phyloP scores from a whole-genome alignment of 2,888 invertebrate species.

The Dicycla oo region DNA sequence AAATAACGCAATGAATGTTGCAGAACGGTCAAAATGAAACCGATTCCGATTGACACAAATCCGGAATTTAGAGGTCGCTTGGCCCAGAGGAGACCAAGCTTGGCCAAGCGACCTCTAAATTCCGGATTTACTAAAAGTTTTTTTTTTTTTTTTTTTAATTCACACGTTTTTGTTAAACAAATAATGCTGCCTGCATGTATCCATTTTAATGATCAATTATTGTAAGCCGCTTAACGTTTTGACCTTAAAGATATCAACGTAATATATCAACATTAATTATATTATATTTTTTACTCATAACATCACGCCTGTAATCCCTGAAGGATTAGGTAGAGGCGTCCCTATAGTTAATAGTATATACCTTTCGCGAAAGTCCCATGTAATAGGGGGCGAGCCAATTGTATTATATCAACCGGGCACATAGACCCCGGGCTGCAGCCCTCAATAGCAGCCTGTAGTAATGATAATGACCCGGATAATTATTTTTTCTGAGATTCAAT shows the following conservation, averaged over 20 bases:
- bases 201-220: constrained; percentile 23
- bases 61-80: no score
- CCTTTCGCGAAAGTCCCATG: not conserved
- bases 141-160: not conserved
- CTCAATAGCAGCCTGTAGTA: not conserved
- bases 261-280: not conserved
- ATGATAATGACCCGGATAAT: not conserved
- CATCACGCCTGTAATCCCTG: not conserved
- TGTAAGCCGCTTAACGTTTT: constrained; percentile 20
- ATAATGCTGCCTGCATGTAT: not conserved
- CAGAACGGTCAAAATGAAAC: no score
- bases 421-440: not conserved
- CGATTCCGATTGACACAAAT: no score
- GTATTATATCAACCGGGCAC: not conserved
- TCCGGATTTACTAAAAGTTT: not conserved
- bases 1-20: no score
- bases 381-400: not conserved
- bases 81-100: no score
- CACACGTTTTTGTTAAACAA: not conserved
- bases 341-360: no score
- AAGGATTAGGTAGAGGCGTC: no score
- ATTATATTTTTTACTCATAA: no score
- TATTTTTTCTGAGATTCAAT: not conserved
- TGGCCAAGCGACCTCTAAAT: constrained; percentile 5
- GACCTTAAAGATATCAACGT: not conserved